These are phyloP conservation scores for Leptinotarsa juncta DNA, from an alignment of 2,888 invertebrate genomes.

Conservation along the genomic window DNA sequence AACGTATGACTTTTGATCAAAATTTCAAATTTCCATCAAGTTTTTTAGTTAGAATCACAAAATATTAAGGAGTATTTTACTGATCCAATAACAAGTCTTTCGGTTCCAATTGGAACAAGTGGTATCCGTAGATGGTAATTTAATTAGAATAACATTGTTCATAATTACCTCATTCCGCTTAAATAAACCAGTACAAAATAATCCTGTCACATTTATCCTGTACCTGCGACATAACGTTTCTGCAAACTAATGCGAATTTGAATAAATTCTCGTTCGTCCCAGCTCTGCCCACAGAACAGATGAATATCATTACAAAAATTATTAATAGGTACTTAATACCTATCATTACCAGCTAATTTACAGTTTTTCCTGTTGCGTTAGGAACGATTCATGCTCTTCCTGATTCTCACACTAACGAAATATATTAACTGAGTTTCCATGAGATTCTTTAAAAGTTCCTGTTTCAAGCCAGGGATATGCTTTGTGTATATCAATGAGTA, in stretches of 20 bases:
- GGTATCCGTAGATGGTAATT: not conserved
- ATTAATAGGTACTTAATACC: conserved; percentile 39
- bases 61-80: no score
- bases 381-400: conserved; percentile 20
- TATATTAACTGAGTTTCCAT: conserved; percentile 2
- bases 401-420: conserved; percentile 25
- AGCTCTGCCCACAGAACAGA: conserved; percentile 24
- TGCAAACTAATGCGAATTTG: conserved; percentile 1
- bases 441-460: not conserved
- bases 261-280: conserved; percentile 16
- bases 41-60: no score
- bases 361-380: conserved; percentile 20
- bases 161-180: not conserved
- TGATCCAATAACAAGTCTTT: not conserved
- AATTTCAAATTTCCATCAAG: no score
- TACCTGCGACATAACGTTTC: conserved; percentile 10
- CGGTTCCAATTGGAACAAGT: not conserved
- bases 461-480: not conserved
- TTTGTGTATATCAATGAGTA: not conserved
- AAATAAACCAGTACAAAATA: conserved; percentile 4
- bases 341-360: conserved; percentile 38
- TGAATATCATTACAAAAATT: conserved; percentile 34
- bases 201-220: not conserved
- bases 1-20: no score
- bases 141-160: not conserved